Evolutionary conservation across 2,113 vertebrate species (phyloP), one percentile per base, ranked within the genome.

Genomic region (Cranoglanis bouderius): DNA sequence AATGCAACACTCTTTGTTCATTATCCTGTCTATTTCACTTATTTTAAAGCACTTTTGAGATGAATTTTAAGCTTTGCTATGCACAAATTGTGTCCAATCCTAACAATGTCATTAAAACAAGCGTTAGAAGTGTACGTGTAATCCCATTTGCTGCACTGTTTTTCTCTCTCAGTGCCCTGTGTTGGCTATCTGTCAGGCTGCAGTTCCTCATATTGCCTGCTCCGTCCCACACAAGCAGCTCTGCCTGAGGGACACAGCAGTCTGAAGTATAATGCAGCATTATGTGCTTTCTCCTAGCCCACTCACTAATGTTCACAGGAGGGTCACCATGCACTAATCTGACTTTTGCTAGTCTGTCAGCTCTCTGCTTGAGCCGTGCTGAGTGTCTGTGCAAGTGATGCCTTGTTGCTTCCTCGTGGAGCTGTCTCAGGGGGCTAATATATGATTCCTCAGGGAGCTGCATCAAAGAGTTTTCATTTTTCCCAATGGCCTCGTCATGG

Each of bases 211-310:
- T 88, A 88, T 94, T 93, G 70, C 93, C 92, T 43, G 93, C 89
- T 55, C 67, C 85, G 80, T 95, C 94, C 91, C 90, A 94, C 51
- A 96, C 91, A 86, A 93, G 90, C 85, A 96, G 85, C 88, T 93
- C 93, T 16, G 93, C 96, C 46, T 88, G 89, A 18, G 77, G 90
- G 14, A 89, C 94, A 89, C 92, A 97, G 90, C 95, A 97, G 92
- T 91, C 89, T 51, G 96, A 96, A 0, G 88, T 92, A 90, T 96
- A 96, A 16, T 32, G 87, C 87, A 93, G 88, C 81, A 88, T 92
- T 51, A 96, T 87, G 16, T 92, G 91, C 90, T 91, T 84, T n/a
- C 24, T 89, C 32, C 46, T 51, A 0, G 16, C 87, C 96, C 94
- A 94, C 19, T 87, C 89, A 24, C 93, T 92, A 24, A 96, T 87